Conservation (phyloP, 2,888 invertebrate genomes). For the Cosmia trapezina region DNA sequence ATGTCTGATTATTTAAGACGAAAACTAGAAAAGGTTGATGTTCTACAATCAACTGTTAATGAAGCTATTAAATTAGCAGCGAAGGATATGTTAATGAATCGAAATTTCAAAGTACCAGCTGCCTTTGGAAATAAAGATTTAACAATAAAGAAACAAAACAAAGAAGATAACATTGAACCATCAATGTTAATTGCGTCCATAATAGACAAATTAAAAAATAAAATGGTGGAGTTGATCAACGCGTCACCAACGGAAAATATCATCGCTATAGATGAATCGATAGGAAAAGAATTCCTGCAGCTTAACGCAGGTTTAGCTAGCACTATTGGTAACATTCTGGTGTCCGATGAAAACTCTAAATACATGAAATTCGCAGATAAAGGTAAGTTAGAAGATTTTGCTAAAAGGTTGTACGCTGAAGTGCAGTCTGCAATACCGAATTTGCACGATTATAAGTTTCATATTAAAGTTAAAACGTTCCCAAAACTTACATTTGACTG, state of each 20-base stretch:
- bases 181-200: background rate
- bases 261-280: conserved; percentile 28
- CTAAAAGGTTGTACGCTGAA: conserved; percentile 18
- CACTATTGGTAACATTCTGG: conserved; percentile 47
- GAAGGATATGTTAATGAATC: conserved; percentile 16
- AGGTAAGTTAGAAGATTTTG: conserved; percentile 4
- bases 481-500: conserved; percentile 21
- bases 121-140: conserved; percentile 57
- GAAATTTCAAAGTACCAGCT: background rate
- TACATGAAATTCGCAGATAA: conserved; percentile 36
- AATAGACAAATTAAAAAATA: conserved; percentile 10
- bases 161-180: conserved; percentile 9
- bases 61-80: conserved; percentile 34
- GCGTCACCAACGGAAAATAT: conserved; percentile 3
- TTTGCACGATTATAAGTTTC: conserved; percentile 42
- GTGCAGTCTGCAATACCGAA: conserved; percentile 19
- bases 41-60: conserved; percentile 25
- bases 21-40: conserved; percentile 26
- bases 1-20: conserved; percentile 8
- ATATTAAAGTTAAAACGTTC: conserved; percentile 22
- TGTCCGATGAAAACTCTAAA: conserved; percentile 12
- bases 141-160: conserved; percentile 42
- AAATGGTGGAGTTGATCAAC: conserved; percentile 4
- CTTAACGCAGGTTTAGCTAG: conserved; percentile 38
- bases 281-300: conserved; percentile 23